These are phyloP conservation scores for Siderastrea radians DNA, from an alignment of 92 coral and sea anemone species.

Conservation along the genomic window DNA sequence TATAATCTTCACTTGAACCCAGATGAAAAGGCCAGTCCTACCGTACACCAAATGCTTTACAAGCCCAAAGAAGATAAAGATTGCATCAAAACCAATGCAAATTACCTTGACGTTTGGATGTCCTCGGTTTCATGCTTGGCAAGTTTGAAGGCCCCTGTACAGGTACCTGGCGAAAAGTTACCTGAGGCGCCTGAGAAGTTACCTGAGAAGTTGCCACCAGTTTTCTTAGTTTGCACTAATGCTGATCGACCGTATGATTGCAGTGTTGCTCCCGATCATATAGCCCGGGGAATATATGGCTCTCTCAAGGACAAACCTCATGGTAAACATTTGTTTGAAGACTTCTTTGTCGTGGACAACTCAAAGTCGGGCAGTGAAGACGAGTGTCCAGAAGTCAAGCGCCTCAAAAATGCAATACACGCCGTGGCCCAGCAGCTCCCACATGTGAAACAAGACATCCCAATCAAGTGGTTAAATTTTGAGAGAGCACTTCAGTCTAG, in stretches of 20 bases:
- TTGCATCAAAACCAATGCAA: conserved; percentile 50
- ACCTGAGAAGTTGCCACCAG: conserved; percentile 40
- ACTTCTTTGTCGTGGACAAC: conserved; percentile 62
- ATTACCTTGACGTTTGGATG: conserved; percentile 60
- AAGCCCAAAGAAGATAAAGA: conserved; percentile 2
- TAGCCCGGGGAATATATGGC: conserved; percentile 39
- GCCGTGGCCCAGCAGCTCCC: conserved; percentile 32
- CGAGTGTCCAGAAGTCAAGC: conserved; percentile 30
- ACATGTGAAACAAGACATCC: conserved; percentile 4
- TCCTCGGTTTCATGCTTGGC: conserved; percentile 25
- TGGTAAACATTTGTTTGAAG: conserved; percentile 11
- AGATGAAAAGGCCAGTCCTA: conserved; percentile 37
- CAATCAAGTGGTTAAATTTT: conserved; percentile 44
- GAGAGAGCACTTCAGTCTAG: conserved; percentile 41
- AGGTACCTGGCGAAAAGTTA: neutral
- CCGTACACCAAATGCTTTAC: conserved; percentile 13
- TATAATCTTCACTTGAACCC: conserved; percentile 32
- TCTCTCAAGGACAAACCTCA: conserved; percentile 1
- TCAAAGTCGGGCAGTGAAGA: conserved; percentile 39
- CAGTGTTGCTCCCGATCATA: neutral
- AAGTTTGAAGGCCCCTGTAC: neutral
- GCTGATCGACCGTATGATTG: conserved; percentile 27
- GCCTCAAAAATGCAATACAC: conserved; percentile 21
- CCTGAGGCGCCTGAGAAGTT: neutral
- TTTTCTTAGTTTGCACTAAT: conserved; percentile 68